Base-by-base conservation (phyloP, 2,888 invertebrate genomes). In the Cyclophora punctaria region DNA sequence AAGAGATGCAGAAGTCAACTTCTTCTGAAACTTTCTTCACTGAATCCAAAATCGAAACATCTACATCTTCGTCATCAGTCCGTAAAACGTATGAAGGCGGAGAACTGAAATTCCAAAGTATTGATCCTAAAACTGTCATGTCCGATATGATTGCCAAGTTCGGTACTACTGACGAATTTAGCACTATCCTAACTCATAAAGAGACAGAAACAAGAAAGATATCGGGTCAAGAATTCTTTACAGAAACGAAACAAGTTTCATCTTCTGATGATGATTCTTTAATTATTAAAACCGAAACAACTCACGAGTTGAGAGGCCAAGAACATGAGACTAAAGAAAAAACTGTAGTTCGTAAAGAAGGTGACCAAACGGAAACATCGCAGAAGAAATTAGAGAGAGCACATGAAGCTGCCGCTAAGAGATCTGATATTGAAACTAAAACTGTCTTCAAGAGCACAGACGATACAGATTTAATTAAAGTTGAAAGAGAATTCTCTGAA, bases 321-420 rank as follows among this genome's bases (percentile, higher is more conserved):
- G 89, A 89, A 66, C 89, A 89, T 63, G 84, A 83, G 69, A 63
- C 78, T 2, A 85, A 82, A 72, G 89, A 90, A 71, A 87, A 90
- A 69, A 84, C 83, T 44, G 85, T 70, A 7, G 67, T 83, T 3
- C 78, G 83, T 35, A 83, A 73, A 62, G 86, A 85, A 42, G 89
- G 89, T 5, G 86, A 86, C 47, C 78, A 83, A 64, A 89, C 83
- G 33, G 88, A 90, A 66, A 88, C 89, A 34, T 86, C 86, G 5
- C 85, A 89, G 66, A 88, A 88, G 58, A 86, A 86, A 66, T 62
- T 89, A 35, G 90, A 90, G 69, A 89, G 84, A 64, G 89, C 89
- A 49, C 89, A 90, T 57, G 89, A 89, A 71, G 87, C 87, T 41
- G 75, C 83, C 2, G 86, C 86, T 7, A 89, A 87, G 62, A 69